Conservation (phyloP, 2,113 vertebrate genomes). For the Protobothrops flavoviridis region DNA sequence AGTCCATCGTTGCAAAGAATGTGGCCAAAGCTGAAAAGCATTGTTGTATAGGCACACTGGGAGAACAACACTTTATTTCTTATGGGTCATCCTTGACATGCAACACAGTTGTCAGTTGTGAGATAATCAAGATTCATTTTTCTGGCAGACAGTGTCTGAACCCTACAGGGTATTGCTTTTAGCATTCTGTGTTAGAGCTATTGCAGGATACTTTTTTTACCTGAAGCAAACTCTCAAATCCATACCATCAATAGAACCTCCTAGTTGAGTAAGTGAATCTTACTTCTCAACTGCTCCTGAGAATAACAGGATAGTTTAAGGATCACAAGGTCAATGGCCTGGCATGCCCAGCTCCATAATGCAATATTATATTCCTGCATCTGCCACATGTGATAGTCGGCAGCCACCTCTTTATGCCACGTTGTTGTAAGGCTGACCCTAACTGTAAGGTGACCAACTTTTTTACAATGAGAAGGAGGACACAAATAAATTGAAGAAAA, state of each 20-base stretch:
- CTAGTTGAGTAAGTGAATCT: neutral
- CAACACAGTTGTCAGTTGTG: neutral
- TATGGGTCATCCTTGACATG: neutral
- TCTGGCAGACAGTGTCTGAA: neutral
- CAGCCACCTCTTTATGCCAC: neutral
- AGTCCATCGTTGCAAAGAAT: neutral
- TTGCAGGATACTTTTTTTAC: neutral
- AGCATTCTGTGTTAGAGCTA: neutral
- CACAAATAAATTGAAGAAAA: too few species aligned
- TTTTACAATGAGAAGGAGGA: too few species aligned
- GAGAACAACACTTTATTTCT: neutral
- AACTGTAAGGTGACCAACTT: neutral
- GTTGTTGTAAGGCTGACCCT: neutral
- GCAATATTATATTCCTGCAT: neutral
- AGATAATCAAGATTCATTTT: too few species aligned
- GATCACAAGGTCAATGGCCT: neutral
- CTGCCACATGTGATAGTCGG: neutral
- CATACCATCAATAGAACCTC: neutral
- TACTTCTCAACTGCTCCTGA: neutral
- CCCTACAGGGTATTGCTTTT: neutral
- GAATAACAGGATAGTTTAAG: neutral
- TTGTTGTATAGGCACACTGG: neutral
- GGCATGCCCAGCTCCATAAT: neutral
- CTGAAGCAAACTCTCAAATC: neutral
- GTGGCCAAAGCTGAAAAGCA: neutral